A percentile compares a stretch with the other conserved stretches of the same genome.
Conservation (phyloP, 1,140 invertebrate species). For the Sipha flava region DNA sequence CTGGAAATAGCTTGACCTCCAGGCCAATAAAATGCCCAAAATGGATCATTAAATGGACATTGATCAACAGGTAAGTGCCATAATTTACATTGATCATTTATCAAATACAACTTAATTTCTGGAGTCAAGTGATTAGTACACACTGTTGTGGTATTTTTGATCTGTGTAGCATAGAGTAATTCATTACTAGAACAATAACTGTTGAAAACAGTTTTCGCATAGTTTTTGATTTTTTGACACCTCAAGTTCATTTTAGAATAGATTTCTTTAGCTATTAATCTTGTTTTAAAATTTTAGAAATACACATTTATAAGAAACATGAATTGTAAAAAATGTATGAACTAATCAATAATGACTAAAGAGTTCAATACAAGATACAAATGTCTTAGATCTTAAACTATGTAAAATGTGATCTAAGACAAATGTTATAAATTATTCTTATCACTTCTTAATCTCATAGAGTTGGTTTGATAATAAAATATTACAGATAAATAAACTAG, state of each 20-base stretch:
- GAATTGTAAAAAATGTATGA: too few relatives aligned
- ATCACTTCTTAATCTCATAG: too few relatives aligned
- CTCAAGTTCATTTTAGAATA: background rate
- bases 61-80: slow-evolving; percentile 44
- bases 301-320: too few relatives aligned
- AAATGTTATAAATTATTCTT: too few relatives aligned
- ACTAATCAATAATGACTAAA: too few relatives aligned
- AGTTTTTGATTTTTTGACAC: background rate
- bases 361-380: too few relatives aligned
- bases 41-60: slow-evolving; percentile 46
- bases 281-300: too few relatives aligned
- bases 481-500: too few relatives aligned
- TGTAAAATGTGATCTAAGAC: too few relatives aligned
- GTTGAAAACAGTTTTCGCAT: background rate
- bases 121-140: slow-evolving; percentile 48
- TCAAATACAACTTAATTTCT: slow-evolving; percentile 48
- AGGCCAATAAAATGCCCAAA: slow-evolving; percentile 55
- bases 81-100: slow-evolving; percentile 47
- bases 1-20: slow-evolving; percentile 50
- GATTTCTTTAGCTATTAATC: too few relatives aligned
- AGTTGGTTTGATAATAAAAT: too few relatives aligned
- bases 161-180: background rate
- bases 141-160: background rate
- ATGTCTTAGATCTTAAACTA: too few relatives aligned
- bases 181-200: background rate